A percentile compares a stretch with the other conserved stretches of the same genome.
Evolutionary conservation across 2,888 invertebrate species (phyloP).

Genomic region (Sphaeridia pumilis): DNA sequence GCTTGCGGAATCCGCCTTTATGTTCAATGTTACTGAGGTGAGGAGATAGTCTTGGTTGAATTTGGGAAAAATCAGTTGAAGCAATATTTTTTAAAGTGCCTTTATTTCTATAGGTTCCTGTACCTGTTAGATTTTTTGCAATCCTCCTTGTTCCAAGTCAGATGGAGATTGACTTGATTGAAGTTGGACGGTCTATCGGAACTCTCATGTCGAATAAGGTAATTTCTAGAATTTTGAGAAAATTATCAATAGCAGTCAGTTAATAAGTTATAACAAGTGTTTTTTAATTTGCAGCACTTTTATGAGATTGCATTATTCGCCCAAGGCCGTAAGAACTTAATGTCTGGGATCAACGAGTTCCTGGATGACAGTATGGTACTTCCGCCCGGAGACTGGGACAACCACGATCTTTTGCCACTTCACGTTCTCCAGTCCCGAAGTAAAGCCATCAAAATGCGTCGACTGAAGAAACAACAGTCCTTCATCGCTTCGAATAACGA

Average conservation of each 20-base stretch:
- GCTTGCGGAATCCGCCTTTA: constrained; percentile 64
- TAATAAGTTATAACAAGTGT: too few species aligned
- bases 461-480: constrained; percentile 29
- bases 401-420: constrained; percentile 75
- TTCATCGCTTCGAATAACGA: constrained; percentile 28
- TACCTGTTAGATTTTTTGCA: constrained; percentile 88
- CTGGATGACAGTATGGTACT: constrained; percentile 90
- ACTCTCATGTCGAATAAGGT: constrained; percentile 87
- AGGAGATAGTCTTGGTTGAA: constrained; percentile 37
- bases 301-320: constrained; percentile 83
- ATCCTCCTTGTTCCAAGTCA: constrained; percentile 74
- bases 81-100: too few species aligned
- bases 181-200: constrained; percentile 88
- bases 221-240: constrained; percentile 16
- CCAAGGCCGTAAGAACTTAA: constrained; percentile 67
- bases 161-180: constrained; percentile 82
- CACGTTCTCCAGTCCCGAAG: constrained; percentile 72
- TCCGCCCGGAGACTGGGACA: constrained; percentile 85
- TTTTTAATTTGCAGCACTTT: constrained; percentile 39
- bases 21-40: constrained; percentile 76
- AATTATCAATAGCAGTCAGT: not conserved
- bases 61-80: too few species aligned
- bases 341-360: constrained; percentile 90
- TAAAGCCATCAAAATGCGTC: constrained; percentile 27
- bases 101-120: constrained; percentile 42